Evolutionary conservation across 37 sponge, comb jelly and placozoan species (phyloP).

Genomic region (Halisarca cf. caerulea): DNA sequence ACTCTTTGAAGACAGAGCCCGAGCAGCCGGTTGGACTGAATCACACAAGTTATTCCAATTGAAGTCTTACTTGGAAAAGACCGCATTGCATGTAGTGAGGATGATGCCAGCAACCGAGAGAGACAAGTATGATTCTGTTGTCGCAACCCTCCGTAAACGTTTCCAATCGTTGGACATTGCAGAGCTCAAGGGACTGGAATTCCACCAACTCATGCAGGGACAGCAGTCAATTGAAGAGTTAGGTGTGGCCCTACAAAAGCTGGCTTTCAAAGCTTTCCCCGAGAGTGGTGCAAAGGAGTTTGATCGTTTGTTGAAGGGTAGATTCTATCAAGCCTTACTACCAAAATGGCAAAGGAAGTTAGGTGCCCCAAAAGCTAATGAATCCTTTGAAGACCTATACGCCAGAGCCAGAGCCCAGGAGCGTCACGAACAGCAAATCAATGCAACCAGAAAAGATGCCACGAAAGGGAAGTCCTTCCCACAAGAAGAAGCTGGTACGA

Average conservation of each 20-base stretch:
- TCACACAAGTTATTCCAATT: too few species aligned
- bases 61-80: too few species aligned
- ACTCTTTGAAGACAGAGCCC: background rate
- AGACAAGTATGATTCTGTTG: too few species aligned
- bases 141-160: background rate
- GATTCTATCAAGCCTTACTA: background rate
- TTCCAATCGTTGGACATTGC: constrained; percentile 21
- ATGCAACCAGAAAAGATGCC: background rate
- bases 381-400: too few species aligned
- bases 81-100: too few species aligned
- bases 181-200: constrained; percentile 36
- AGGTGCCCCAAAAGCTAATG: background rate
- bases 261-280: constrained; percentile 27
- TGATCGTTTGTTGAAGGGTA: constrained; percentile 20
- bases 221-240: background rate
- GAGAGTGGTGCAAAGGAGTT: background rate
- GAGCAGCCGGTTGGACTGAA: background rate
- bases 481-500: background rate
- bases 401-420: too few species aligned
- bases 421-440: too few species aligned
- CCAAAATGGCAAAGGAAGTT: background rate
- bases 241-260: background rate
- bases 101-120: too few species aligned
- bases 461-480: background rate
- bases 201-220: constrained; percentile 24